Evolutionary conservation across 1,140 invertebrate species (phyloP), one percentile per base, ranked within the genome.

Genomic region (Riptortus pedestris): DNA sequence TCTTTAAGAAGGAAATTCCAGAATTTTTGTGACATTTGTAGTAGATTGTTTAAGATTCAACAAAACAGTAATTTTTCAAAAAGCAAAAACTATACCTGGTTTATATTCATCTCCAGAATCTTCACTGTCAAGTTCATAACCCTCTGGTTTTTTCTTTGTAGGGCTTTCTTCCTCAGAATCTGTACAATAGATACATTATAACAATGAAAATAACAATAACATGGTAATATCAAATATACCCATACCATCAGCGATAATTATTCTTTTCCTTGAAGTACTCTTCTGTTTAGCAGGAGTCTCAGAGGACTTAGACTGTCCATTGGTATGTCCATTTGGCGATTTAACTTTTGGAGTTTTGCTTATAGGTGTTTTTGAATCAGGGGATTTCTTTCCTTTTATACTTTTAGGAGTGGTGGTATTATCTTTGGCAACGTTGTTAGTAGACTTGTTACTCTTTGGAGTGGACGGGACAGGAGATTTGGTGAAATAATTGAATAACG

Each of bases 401-500:
- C 31, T 38, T 55, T 55, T 24, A 24, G 51, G 51, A 2, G 51
- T 55, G 5, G 20, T 55, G 1, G 20, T 2, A 7, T 20, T 12
- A 55, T 55, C 11, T 24, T 26, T 55, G 14, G 5, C 14, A 7
- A 7, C 31, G 31, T 7, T 38, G 31, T 7, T 7, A 38, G 14
- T 38, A 38, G 14, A 7, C 14, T 38, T 38, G n/a, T 7, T 2
- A 55, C 2, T 24, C 0, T 27, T 55, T 24, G 18, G 18, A 27
- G 51, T 24, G 3, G 51, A 55, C 4, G 18, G 5, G 11, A 26
- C 51, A 27, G 51, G 51, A 24, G 51, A 55, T 55, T 67, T 59
- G 14, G 29, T 63, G 60, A 71, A 71, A 58, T 70, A 71, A 63
- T 70, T 71, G 18, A 70, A 71, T 31, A 71, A 33, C 9, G 70